Evolutionary conservation across 2,888 invertebrate genomes (phyloP), one percentile per base, ranked within the genome.

Genomic region (Villa cingulata): DNA sequence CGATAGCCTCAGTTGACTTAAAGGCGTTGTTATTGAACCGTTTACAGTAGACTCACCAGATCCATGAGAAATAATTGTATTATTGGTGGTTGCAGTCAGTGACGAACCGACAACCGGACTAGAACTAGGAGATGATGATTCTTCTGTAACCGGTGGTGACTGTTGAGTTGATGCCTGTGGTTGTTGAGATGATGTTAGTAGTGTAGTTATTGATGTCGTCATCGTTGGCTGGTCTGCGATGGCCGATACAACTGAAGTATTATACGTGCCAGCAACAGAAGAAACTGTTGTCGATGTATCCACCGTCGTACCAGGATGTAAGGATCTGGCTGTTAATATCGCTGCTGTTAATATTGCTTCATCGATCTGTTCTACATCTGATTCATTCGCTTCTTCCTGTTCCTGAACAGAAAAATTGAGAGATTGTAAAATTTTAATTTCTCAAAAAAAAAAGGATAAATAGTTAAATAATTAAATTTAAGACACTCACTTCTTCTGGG

Each of bases 401-500:
- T 70, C 66, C 65, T 68, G 43, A 19, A 55, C 44, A 43, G 37
- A 36, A 41, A 39, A 37, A 27, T n/a, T n/a, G n/a, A n/a, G n/a
- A n/a, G n/a, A n/a, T n/a, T n/a, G n/a, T n/a, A n/a, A n/a, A n/a
- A n/a, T n/a, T n/a, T n/a, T n/a, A n/a, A n/a, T n/a, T 37, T 38
- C 5, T 14, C 10, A 36, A 41, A 15, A 41, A 23, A 19, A n/a
- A n/a, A n/a, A n/a, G n/a, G n/a, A n/a, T n/a, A n/a, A 43, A 39
- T 41, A 15, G 36, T 27, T n/a, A 17, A 43, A 20, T 40, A 15
- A 17, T n/a, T 36, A 29, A n/a, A n/a, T n/a, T n/a, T n/a, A n/a
- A n/a, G n/a, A 36, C 3, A 48, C 54, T 57, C 56, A 76, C 81
- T 60, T 78, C 78, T 55, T 83, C 81, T 1, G 83, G 82, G 60